Conservation (phyloP, 2,113 vertebrate species). For the Ageneiosus marmoratus region DNA sequence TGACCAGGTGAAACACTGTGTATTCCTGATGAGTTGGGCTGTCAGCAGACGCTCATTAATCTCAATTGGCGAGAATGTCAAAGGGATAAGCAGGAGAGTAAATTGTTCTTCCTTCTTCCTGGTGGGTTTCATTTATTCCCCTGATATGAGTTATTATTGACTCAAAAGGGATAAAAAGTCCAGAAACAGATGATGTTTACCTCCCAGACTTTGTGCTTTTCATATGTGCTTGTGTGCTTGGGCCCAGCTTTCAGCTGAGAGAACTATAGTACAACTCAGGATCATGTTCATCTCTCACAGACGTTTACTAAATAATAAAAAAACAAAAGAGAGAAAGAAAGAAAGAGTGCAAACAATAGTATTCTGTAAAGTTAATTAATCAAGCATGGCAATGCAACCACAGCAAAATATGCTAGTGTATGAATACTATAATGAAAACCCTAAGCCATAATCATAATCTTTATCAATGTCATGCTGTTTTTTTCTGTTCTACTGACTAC, state of each 20-base stretch:
- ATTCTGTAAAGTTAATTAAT: background rate
- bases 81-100: conserved; percentile 62
- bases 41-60: conserved; percentile 69
- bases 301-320: background rate
- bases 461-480: background rate
- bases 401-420: background rate
- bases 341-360: background rate
- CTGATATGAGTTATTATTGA: conserved; percentile 72
- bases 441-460: background rate
- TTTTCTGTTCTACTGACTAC: no score
- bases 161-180: conserved; percentile 59
- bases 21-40: conserved; percentile 58
- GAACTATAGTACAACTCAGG: background rate
- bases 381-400: background rate
- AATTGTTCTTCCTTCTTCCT: conserved; percentile 70
- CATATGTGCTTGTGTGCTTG: conserved; percentile 27
- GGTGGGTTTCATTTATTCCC: conserved; percentile 73
- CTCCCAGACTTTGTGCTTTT: conserved; percentile 56
- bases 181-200: conserved; percentile 77
- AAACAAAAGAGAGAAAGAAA: background rate
- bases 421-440: background rate
- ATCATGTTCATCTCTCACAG: background rate
- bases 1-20: conserved; percentile 35
- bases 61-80: conserved; percentile 71
- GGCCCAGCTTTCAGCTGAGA: conserved; percentile 9